Evolutionary conservation across 2,113 vertebrate species (phyloP), one percentile per base, ranked within the genome.

Genomic region (Ancistrus triradiatus): DNA sequence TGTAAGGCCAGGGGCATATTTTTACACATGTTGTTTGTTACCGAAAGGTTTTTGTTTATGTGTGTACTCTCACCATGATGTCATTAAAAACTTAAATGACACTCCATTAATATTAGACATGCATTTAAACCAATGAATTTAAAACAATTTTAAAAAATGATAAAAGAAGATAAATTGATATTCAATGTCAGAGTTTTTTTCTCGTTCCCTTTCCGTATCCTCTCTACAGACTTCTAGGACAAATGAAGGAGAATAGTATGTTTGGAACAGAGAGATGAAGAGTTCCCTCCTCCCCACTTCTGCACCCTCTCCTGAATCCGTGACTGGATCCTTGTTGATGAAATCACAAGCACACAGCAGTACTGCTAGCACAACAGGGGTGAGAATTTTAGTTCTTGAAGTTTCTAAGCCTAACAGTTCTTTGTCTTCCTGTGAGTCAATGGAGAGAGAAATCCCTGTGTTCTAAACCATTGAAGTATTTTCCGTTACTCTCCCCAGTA

Each of bases 271-370:
- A 40, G 3, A 18, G 22, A 22, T 8, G 3, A 31, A 55, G 19
- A 11, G 22, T n/a, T n/a, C n/a, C n/a, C n/a, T n/a, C 21, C 27
- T 3, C 7, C 27, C 27, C 27, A 31, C 27, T 31, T 7, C 27
- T n/a, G 3, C 7, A 31, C 33, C 44, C 31, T 19, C 5, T 50
- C 3, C 15, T 17, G 35, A 27, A 15, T 31, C 27, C 15, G 22
- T 63, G 61, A 53, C 38, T 62, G 7, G 48, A 53, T 2, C 19
- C 19, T 5, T 11, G 13, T 40, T 53, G 2, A 52, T 50, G 17
- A 10, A 53, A 53, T 63, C 25, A 53, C 24, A 52, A n/a, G n/a
- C 14, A 43, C 47, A 50, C 7, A 63, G 38, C 25, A 7, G 31
- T 61, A 22, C 59, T 22, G 59, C 31, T 61, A 22, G n/a, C 18